Conservation (phyloP, 2,113 vertebrate genomes). For the Corythoichthys intestinalis region DNA sequence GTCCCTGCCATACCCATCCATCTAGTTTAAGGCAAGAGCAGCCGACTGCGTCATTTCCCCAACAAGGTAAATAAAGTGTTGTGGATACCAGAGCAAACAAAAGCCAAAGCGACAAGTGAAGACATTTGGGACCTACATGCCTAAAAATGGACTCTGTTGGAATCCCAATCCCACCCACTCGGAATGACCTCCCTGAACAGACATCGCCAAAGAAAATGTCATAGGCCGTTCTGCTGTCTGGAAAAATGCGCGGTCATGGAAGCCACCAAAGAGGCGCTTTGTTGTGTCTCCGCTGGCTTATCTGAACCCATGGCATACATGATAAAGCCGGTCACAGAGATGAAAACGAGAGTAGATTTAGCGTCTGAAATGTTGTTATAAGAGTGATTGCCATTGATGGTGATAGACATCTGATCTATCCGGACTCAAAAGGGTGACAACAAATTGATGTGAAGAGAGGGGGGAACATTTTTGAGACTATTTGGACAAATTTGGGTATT, state of each 20-base stretch:
- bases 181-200: constrained; percentile 17
- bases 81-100: constrained; percentile 32
- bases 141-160: constrained; percentile 48
- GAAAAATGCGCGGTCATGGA: constrained; percentile 1
- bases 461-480: too few species aligned
- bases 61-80: constrained; percentile 26
- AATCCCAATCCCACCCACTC: constrained; percentile 31
- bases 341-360: neutral
- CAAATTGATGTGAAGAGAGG: too few species aligned
- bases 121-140: constrained; percentile 26
- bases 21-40: neutral
- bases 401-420: too few species aligned
- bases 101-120: constrained; percentile 27
- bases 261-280: neutral
- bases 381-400: too few species aligned
- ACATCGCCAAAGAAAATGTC: constrained; percentile 20
- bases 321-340: constrained; percentile 9
- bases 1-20: constrained; percentile 26
- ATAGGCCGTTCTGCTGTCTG: constrained; percentile 7
- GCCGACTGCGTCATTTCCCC: neutral
- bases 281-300: constrained; percentile 1
- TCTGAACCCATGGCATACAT: neutral
- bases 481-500: too few species aligned
- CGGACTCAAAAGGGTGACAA: too few species aligned
- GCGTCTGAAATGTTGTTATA: neutral